Conservation (phyloP, 2,113 vertebrate species). For the Myanophis thanlyinensis region DNA sequence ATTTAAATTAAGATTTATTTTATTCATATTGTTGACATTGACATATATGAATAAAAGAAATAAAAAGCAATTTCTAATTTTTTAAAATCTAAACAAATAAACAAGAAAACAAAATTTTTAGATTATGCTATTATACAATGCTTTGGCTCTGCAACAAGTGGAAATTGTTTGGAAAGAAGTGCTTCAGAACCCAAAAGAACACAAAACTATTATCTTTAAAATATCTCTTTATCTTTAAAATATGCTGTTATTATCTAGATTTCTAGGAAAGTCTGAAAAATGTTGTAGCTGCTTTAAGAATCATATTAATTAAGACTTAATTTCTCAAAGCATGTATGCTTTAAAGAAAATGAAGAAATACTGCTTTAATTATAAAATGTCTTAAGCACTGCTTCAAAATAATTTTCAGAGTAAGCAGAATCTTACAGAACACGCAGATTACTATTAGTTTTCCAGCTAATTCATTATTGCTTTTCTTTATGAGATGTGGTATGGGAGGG, state of each 20-base stretch:
- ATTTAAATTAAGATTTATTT: not conserved
- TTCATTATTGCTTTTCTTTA: not conserved
- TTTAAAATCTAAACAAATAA: slow-evolving; percentile 13
- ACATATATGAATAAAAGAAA: not conserved
- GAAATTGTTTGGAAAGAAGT: not conserved
- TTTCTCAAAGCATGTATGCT: not conserved
- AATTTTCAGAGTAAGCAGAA: not conserved
- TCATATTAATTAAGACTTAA: not conserved
- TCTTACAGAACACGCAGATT: not conserved
- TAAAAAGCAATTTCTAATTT: not conserved
- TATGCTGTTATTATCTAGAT: not conserved
- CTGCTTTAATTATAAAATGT: not conserved
- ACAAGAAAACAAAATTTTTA: not conserved
- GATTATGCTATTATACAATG: not conserved
- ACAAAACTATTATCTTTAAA: not conserved
- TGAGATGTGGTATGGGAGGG: not conserved
- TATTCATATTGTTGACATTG: not conserved
- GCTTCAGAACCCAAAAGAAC: not conserved
- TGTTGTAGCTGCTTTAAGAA: not conserved
- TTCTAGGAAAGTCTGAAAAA: not conserved
- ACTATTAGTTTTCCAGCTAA: slow-evolving; percentile 12
- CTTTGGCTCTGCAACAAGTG: not conserved
- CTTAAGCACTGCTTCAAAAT: not conserved
- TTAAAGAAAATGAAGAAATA: not conserved
- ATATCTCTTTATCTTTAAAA: too few relatives aligned